Evolutionary conservation across 1,140 invertebrate genomes (phyloP).

Genomic region (Drosophila carrolli): DNA sequence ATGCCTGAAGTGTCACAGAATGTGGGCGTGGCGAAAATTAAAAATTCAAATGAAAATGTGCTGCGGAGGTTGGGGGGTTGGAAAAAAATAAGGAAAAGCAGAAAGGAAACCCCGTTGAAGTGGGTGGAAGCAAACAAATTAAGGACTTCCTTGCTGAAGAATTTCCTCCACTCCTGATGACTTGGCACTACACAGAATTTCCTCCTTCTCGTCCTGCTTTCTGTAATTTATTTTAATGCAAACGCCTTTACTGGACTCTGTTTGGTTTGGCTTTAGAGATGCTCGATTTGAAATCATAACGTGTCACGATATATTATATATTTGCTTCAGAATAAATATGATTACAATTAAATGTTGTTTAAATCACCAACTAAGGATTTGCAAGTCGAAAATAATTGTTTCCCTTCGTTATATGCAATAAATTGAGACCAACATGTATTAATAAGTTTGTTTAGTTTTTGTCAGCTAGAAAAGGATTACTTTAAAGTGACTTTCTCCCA

Average conservation of each 20-base stretch:
- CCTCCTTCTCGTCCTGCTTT: slow-evolving; percentile 4
- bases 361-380: no score
- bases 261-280: slow-evolving; percentile 26
- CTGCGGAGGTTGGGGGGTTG: slow-evolving; percentile 14
- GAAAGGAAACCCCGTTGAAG: not conserved
- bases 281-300: not conserved
- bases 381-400: no score
- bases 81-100: not conserved
- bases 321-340: no score
- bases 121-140: slow-evolving; percentile 57
- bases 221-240: slow-evolving; percentile 70
- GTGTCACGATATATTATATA: not conserved
- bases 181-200: slow-evolving; percentile 26
- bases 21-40: slow-evolving; percentile 60
- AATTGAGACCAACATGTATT: no score
- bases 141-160: slow-evolving; percentile 64
- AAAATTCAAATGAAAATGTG: slow-evolving; percentile 80
- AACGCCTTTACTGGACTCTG: slow-evolving; percentile 32
- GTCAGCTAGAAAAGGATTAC: no score
- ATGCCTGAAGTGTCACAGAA: slow-evolving; percentile 72
- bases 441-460: no score
- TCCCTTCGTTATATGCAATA: no score
- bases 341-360: no score
- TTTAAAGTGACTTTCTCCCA: no score
- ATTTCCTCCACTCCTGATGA: slow-evolving; percentile 32